Evolutionary conservation across 2,888 invertebrate species (phyloP), one percentile per base, ranked within the genome.

Genomic region (Brenthis ino): DNA sequence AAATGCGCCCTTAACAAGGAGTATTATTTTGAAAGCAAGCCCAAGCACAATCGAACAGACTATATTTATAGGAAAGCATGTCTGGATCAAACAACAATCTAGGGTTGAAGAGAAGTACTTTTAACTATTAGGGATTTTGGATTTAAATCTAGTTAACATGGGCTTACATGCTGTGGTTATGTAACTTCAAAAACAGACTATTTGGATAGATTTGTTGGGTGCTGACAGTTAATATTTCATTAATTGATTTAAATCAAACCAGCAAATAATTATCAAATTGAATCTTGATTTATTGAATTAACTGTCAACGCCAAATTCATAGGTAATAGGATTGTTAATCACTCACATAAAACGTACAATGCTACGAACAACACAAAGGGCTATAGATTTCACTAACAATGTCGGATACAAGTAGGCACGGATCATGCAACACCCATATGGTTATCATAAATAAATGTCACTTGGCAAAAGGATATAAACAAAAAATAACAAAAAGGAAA

Each of bases 351-450:
- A 87, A 85, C 87, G 77, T 86, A 91, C 88, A 90, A 70, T 79
- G 82, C 92, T 91, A 92, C 90, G 79, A 87, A 89, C 89, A 92
- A 92, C 91, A 93, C 87, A 93, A 87, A 90, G 90, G 91, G 81
- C 91, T 90, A 91, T 86, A 86, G 84, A 89, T 85, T 85, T 84
- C 77, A 75, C 91, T 91, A 92, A 91, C 87, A 91, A 83, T 82
- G 81, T 88, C 81, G 88, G 91, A 88, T 85, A 93, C 91, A 91
- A 77, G 83, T 84, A 91, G 92, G 89, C 92, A 92, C 92, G 89
- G 88, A 88, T 86, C 93, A 93, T 93, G 93, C 93, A 93, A 92
- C 92, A 92, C 91, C 89, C 88, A 92, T 67, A 89, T 86, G 88
- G 86, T 87, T 81, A 87, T 82, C 85, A 76, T 72, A 78, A 79